phyloP scores from a whole-genome alignment of 2,888 invertebrate genomes.

The Gisinianus flammeolus region DNA sequence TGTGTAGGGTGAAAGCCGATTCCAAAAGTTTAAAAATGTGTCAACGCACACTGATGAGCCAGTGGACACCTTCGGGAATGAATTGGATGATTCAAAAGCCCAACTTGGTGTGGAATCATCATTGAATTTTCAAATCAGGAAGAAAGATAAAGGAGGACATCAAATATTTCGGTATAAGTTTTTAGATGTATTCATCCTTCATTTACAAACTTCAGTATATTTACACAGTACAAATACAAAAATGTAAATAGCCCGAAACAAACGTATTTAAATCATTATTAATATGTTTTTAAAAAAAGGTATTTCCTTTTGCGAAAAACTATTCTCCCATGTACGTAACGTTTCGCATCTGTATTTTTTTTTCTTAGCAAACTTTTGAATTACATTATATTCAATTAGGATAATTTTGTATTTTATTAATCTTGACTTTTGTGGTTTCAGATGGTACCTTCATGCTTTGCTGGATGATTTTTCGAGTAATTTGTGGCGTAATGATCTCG shows the following conservation, averaged over 20 bases:
- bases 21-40: conserved; percentile 13
- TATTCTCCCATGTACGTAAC: conserved; percentile 47
- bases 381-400: too few relatives aligned
- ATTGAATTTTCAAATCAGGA: neutral
- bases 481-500: conserved; percentile 32
- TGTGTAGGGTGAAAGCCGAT: conserved; percentile 33
- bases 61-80: neutral
- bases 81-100: neutral
- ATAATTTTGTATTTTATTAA: too few relatives aligned
- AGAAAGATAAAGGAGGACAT: neutral
- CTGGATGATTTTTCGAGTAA: conserved; percentile 52
- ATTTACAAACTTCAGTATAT: neutral
- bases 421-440: too few relatives aligned
- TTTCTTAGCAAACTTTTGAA: too few relatives aligned
- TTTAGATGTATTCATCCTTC: neutral
- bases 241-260: too few relatives aligned
- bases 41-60: neutral
- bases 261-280: too few relatives aligned
- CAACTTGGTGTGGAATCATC: neutral
- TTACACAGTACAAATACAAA: neutral
- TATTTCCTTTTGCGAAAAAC: conserved; percentile 13
- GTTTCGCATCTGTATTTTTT: too few relatives aligned
- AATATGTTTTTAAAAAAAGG: neutral
- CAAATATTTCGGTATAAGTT: neutral
- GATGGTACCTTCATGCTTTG: conserved; percentile 44